These are phyloP conservation scores for Cerastis rubricosa DNA, from an alignment of 2,888 invertebrate genomes.

Conservation along the genomic window DNA sequence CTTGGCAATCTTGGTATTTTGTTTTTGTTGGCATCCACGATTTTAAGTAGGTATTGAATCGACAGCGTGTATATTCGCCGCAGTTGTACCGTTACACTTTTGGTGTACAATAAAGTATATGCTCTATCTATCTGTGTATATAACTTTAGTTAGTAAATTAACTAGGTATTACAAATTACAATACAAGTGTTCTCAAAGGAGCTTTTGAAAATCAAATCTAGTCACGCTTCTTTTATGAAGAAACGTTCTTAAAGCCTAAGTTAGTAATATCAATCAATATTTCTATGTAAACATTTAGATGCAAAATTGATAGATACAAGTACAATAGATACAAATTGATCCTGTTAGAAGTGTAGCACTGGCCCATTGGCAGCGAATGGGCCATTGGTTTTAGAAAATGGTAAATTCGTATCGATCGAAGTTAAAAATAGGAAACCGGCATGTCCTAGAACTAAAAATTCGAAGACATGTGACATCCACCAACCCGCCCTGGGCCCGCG, in stretches of 20 bases:
- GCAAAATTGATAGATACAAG: neutral
- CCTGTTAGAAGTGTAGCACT: neutral
- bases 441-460: too few species aligned
- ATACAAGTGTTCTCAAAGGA: neutral
- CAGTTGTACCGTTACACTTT: neutral
- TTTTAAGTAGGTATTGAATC: neutral
- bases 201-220: neutral
- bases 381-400: neutral
- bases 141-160: neutral
- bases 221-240: neutral
- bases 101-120: neutral
- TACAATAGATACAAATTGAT: neutral
- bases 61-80: neutral
- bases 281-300: neutral
- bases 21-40: neutral
- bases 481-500: too few species aligned
- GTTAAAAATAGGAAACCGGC: too few species aligned
- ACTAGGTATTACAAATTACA: neutral
- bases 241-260: neutral
- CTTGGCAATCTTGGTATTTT: constrained; percentile 3
- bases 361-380: neutral
- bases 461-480: too few species aligned
- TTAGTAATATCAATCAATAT: neutral
- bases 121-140: too few species aligned
- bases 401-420: neutral